A percentile compares a stretch with the other conserved stretches of the same genome.
phyloP scores from a whole-genome alignment of 2,888 invertebrate species.

The Eilema caniola region DNA sequence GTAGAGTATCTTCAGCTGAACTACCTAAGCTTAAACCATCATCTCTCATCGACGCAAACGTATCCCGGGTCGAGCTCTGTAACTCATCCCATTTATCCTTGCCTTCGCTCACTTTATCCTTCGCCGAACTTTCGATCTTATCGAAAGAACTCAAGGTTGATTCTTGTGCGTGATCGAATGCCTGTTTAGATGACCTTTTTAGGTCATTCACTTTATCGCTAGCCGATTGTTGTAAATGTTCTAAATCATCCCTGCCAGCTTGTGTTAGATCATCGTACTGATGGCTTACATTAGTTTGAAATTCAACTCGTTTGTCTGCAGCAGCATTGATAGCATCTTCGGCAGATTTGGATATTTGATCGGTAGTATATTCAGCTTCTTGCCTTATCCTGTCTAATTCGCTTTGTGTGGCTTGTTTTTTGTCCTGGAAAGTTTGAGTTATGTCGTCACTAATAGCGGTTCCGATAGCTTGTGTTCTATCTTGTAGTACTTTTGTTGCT shows the following conservation, averaged over 20 bases:
- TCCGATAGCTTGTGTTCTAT: slow-evolving; percentile 61
- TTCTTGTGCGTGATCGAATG: slow-evolving; percentile 77
- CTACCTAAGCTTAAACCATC: slow-evolving; percentile 76
- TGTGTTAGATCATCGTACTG: slow-evolving; percentile 60
- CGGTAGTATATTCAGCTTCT: slow-evolving; percentile 78
- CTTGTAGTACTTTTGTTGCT: slow-evolving; percentile 52
- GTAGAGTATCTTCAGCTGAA: slow-evolving; percentile 79
- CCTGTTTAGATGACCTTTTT: slow-evolving; percentile 71
- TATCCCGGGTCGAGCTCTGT: slow-evolving; percentile 79
- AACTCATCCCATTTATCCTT: slow-evolving; percentile 78
- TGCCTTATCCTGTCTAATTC: slow-evolving; percentile 78
- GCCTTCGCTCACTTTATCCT: slow-evolving; percentile 76
- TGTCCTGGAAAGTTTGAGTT: slow-evolving; percentile 59
- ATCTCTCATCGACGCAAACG: slow-evolving; percentile 76
- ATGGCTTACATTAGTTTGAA: slow-evolving; percentile 63
- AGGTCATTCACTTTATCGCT: slow-evolving; percentile 57
- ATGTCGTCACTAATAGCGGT: slow-evolving; percentile 60
- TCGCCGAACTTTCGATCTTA: slow-evolving; percentile 80
- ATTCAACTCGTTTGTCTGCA: slow-evolving; percentile 67
- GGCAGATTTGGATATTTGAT: slow-evolving; percentile 79
- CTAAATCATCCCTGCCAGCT: slow-evolving; percentile 63
- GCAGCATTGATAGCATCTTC: slow-evolving; percentile 75
- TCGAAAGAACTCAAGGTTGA: slow-evolving; percentile 82
- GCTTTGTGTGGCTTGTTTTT: slow-evolving; percentile 68
- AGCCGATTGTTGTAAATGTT: slow-evolving; percentile 62